Base-by-base conservation (phyloP, 1,140 invertebrate species). In the Temnothorax curvispinosus region DNA sequence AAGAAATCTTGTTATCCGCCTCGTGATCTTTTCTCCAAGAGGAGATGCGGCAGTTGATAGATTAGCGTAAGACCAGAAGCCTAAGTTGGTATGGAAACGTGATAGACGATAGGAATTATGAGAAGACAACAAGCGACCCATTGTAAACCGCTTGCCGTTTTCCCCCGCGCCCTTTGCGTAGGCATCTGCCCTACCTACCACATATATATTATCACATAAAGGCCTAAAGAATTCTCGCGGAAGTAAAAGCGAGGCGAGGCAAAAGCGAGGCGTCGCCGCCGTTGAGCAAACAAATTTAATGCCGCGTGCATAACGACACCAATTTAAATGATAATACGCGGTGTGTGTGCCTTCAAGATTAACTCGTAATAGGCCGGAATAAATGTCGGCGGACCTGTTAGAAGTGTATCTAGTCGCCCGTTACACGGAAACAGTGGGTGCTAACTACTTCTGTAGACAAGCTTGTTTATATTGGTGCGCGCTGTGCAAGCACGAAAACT, bases 251-350 rank as follows among this genome's bases (percentile, higher is more conserved):
- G 69, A 77, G 67, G 78, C 72, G 72, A 74, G 56, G 21, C 74
- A 21, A 76, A 76, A 35, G 67, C 52, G 71, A 64, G 74, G 82
- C 38, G 71, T 85, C 58, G 58, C 8, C n/a, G 69, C 27, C 11
- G 56, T 15, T 88, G 87, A 91, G 89, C 88, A 91, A 94, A 93
- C 90, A 93, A 91, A 91, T 91, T 94, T 91, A 91, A 93, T 90
- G 90, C 90, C 90, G 88, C 76, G 81, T 87, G 89, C 75, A 87
- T 90, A 91, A 90, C 88, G 89, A 88, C 91, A 92, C 89, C 92
- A 93, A 93, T 94, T 93, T 92, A 92, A 91, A 90, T 93, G 92
- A 94, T 94, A 94, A 94, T 93, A 60, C 84, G 87, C 85, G 62
- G 56, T 90, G 87, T 88, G 86, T 92, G 91, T 91, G 78, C 87